Evolutionary conservation across 1,140 invertebrate species (phyloP), one percentile per base, ranked within the genome.

Genomic region (Sitophilus oryzae): DNA sequence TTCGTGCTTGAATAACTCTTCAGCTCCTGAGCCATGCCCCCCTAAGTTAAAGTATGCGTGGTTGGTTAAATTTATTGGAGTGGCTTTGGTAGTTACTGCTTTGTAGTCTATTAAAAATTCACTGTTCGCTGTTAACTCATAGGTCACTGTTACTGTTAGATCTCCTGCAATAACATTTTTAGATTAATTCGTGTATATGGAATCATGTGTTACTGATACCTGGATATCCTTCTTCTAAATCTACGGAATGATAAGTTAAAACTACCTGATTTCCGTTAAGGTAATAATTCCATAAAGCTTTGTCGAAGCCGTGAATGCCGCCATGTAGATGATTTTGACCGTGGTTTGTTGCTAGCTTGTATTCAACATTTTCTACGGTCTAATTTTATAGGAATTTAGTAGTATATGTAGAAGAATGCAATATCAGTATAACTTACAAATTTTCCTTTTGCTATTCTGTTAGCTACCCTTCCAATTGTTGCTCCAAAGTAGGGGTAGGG

Each of bases 1-100:
- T 15, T 75, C 64, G 68, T 96, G 93, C 38, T 89, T 82, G 58
- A 85, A 83, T 1, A 91, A 59, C 59, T 82, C 82, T 19, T 53
- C 41, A 34, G 68, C 60, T 38, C 69, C 71, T 63, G 67, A 67
- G 71, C 77, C 79, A 71, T 94, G 88, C 3, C 93, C 93, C 50
- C 84, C 89, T 23, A 98, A 73, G 74, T 98, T 98, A 68, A 96
- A 96, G 70, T 96, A 97, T 3, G 88, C 80, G 70, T 98, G 94
- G 72, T 95, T 96, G 0, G 92, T 91, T 35, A 97, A 72, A 72
- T 94, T 96, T 0, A 98, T 79, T 1, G 89, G 83, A 0, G 92
- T 95, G 5, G 85, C 76, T 67, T 87, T 87, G 0, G 81, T 85
- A 0, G 85, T 82, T 4, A 77, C 81, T 0, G 90, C 87, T 51